Conservation (phyloP, 2,113 vertebrate genomes). For the Mus pahari region DNA sequence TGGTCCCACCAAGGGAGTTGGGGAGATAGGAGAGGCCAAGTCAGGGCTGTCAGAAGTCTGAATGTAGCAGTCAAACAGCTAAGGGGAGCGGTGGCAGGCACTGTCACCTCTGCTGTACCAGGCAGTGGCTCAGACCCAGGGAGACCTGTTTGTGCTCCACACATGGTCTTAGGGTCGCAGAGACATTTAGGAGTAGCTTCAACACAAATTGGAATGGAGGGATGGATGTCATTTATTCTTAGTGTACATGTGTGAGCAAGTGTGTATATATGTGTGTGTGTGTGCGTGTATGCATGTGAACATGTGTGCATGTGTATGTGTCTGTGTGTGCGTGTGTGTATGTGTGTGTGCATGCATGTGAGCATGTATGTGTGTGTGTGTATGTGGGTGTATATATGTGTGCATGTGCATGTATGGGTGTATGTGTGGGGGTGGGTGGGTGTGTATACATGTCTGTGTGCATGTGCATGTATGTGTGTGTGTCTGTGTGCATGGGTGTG, state of each 20-base stretch:
- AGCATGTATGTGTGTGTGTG: too few relatives aligned
- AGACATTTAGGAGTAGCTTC: background rate
- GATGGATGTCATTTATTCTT: background rate
- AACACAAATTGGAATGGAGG: fast-evolving
- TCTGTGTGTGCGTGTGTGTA: too few relatives aligned
- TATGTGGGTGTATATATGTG: too few relatives aligned
- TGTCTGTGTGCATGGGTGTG: too few relatives aligned
- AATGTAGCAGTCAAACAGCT: fast-evolving
- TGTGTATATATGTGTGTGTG: background rate
- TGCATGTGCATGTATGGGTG: background rate
- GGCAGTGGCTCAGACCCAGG: background rate
- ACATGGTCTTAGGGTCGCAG: background rate
- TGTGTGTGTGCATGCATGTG: too few relatives aligned
- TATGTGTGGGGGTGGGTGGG: too few relatives aligned
- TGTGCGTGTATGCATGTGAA: too few relatives aligned
- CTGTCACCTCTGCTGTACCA: background rate
- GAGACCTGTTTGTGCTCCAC: background rate
- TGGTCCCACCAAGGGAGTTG: background rate
- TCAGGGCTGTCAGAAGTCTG: background rate
- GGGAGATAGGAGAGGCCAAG: background rate
- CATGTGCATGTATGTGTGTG: too few relatives aligned
- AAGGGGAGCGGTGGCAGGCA: background rate
- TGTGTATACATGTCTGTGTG: too few relatives aligned
- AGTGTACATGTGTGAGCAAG: too few relatives aligned
- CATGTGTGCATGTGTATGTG: too few relatives aligned